Conservation (phyloP, 2,888 invertebrate genomes). For the Kryphioiulus occultus region DNA sequence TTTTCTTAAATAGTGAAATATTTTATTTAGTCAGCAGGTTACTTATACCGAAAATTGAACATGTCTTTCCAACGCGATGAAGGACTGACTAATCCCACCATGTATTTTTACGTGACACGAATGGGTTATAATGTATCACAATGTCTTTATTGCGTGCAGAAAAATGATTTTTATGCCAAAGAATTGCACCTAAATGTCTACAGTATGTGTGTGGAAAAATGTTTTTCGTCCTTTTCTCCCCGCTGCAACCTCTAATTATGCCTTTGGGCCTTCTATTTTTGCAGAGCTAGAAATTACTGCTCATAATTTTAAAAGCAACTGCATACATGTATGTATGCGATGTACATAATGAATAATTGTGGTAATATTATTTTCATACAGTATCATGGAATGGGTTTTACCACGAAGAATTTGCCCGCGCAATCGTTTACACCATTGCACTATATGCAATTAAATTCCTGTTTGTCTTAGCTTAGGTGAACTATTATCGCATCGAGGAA, state of each 20-base stretch:
- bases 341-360: not conserved
- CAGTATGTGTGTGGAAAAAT: not conserved
- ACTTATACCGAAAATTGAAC: no score
- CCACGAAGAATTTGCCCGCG: not conserved
- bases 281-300: not conserved
- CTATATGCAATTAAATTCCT: slow-evolving; percentile 14
- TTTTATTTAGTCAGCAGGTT: no score
- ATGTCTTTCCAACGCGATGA: no score
- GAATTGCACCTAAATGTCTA: not conserved
- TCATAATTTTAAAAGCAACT: not conserved
- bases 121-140: not conserved
- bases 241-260: not conserved
- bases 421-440: slow-evolving; percentile 1
- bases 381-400: not conserved
- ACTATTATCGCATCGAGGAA: not conserved
- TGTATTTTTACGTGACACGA: not conserved
- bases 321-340: not conserved
- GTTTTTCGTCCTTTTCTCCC: not conserved
- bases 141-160: not conserved
- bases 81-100: no score
- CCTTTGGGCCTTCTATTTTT: not conserved
- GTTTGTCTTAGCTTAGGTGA: slow-evolving; percentile 30
- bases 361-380: not conserved
- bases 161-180: not conserved
- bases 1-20: no score